These are phyloP conservation scores for Tiliqua scincoides DNA, from an alignment of 2,113 vertebrate genomes.

Conservation along the genomic window DNA sequence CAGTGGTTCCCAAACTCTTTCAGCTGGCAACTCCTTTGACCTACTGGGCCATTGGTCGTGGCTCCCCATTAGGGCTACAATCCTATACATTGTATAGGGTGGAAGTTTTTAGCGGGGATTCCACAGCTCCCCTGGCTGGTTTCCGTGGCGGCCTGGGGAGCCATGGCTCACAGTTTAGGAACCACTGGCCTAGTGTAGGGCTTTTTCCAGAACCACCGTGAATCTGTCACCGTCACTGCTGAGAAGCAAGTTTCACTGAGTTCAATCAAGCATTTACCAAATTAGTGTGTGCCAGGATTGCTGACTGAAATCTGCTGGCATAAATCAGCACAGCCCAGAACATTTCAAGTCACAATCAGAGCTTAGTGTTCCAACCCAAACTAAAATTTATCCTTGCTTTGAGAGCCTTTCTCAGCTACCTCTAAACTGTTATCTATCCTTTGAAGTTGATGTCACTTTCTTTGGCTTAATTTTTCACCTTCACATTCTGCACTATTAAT, in stretches of 20 bases:
- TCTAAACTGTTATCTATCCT: conserved; percentile 59
- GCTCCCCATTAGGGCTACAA: no score
- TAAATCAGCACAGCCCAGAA: background rate
- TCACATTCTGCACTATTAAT: conserved; percentile 76
- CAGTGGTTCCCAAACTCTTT: no score
- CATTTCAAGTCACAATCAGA: conserved; percentile 40
- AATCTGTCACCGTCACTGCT: no score
- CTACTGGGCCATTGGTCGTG: no score
- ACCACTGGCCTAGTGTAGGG: no score
- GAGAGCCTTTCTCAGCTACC: conserved; percentile 67
- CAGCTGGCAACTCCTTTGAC: no score
- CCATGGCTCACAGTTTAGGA: no score
- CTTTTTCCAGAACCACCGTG: no score
- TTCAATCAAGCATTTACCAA: background rate
- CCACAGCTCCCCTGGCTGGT: no score
- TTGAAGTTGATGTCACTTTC: conserved; percentile 67
- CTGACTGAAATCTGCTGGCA: background rate
- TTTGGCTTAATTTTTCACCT: conserved; percentile 72
- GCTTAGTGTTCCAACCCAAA: conserved; percentile 32
- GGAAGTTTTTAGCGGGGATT: no score
- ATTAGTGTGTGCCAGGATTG: background rate
- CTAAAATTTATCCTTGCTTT: conserved; percentile 51
- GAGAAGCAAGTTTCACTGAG: background rate
- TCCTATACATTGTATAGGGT: no score
- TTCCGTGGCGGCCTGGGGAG: no score